Conservation (phyloP, 2,888 invertebrate species). For the Calameuta pallipes region DNA sequence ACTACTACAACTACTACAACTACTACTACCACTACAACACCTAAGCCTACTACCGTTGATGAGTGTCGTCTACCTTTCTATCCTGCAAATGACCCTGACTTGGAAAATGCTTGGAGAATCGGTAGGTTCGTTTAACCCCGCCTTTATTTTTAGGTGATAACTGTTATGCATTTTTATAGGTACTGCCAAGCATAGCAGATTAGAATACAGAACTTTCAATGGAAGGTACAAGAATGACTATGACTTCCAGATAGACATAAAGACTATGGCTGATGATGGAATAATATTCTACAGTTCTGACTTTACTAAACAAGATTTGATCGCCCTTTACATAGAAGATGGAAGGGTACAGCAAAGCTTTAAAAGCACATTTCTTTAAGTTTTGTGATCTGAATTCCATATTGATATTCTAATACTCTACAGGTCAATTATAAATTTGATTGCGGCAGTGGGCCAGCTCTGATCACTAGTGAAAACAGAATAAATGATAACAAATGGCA, state of each 20-base stretch:
- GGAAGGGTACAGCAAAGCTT: constrained; percentile 72
- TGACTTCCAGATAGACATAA: constrained; percentile 83
- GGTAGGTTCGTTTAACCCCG: constrained; percentile 65
- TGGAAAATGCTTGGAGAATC: constrained; percentile 72
- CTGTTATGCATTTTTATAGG: constrained; percentile 64
- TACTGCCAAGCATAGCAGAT: constrained; percentile 75
- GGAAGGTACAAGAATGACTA: constrained; percentile 75
- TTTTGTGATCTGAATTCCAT: not conserved
- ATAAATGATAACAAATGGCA: constrained; percentile 88
- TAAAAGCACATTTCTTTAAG: not conserved
- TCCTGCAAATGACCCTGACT: constrained; percentile 68
- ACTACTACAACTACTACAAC: too few species aligned
- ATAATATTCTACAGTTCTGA: constrained; percentile 85
- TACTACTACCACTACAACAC: constrained; percentile 51
- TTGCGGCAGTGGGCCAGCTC: constrained; percentile 75
- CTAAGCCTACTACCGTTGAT: constrained; percentile 52
- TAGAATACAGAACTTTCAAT: constrained; percentile 74
- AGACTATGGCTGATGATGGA: constrained; percentile 81
- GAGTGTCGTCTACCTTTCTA: constrained; percentile 69
- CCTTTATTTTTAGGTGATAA: not conserved
- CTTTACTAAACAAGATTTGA: constrained; percentile 73
- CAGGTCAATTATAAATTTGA: constrained; percentile 79
- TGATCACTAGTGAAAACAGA: constrained; percentile 70
- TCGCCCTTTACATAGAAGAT: constrained; percentile 79
- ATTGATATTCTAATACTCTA: constrained; percentile 23